Evolutionary conservation across 2,888 invertebrate genomes (phyloP).

Genomic region (Alcis repandata): DNA sequence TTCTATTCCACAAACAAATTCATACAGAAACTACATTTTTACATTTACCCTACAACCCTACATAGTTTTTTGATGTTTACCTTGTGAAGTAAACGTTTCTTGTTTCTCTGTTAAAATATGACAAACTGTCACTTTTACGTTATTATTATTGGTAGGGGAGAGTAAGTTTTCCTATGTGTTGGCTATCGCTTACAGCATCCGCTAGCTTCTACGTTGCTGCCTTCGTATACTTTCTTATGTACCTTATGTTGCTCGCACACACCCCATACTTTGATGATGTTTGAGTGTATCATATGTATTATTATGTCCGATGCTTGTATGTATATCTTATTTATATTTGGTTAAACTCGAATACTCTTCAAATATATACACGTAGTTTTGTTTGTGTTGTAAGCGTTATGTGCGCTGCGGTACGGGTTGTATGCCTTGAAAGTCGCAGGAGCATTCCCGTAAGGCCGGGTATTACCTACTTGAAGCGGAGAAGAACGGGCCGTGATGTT

Average conservation of each 20-base stretch:
- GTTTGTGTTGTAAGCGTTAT: slow-evolving; percentile 10
- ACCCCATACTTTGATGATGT: slow-evolving; percentile 10
- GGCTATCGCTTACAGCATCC: slow-evolving; percentile 32
- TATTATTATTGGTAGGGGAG: neutral
- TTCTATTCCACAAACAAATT: no score
- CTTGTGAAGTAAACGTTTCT: no score
- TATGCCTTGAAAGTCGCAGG: neutral
- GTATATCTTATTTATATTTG: slow-evolving; percentile 6
- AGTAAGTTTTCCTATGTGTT: slow-evolving; percentile 9
- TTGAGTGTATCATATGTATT: slow-evolving; percentile 10
- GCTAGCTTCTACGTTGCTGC: slow-evolving; percentile 24
- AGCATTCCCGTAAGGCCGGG: neutral
- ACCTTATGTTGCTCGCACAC: slow-evolving; percentile 24
- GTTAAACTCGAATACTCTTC: slow-evolving; percentile 5
- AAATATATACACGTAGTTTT: slow-evolving; percentile 1
- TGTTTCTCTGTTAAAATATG: neutral
- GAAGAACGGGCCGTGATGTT: neutral
- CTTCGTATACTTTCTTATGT: slow-evolving; percentile 18
- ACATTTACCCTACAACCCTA: no score
- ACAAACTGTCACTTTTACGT: neutral
- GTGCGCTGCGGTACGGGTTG: neutral
- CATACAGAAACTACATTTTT: no score
- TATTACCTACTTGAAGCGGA: neutral
- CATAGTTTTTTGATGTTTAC: neutral
- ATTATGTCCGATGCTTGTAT: slow-evolving; percentile 25